phyloP scores from a whole-genome alignment of 1,140 invertebrate genomes.

The Holcopasites calliopsidis region DNA sequence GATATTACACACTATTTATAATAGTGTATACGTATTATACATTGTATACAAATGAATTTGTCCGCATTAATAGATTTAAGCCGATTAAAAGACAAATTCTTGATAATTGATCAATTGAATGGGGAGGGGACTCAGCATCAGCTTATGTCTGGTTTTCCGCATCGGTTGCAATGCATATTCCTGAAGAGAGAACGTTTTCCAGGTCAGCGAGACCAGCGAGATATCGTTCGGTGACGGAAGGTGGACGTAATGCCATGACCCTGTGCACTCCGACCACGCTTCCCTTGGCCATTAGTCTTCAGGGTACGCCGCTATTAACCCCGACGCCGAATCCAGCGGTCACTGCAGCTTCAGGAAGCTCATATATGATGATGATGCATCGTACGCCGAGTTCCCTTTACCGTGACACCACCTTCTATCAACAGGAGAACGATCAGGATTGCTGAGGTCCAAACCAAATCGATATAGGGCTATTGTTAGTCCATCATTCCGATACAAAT shows the following conservation, averaged over 20 bases:
- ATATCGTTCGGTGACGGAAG: constrained; percentile 83
- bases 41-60: too few species aligned
- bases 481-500: too few species aligned
- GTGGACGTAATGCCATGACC: constrained; percentile 79
- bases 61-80: too few species aligned
- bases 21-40: too few species aligned
- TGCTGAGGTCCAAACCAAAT: too few species aligned
- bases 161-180: neutral
- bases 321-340: constrained; percentile 75
- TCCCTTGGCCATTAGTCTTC: constrained; percentile 83
- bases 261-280: constrained; percentile 82
- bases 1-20: too few species aligned
- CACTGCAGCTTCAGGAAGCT: constrained; percentile 64
- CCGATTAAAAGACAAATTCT: too few species aligned
- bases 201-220: constrained; percentile 81
- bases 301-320: constrained; percentile 82
- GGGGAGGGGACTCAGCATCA: too few species aligned
- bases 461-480: too few species aligned
- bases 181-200: constrained; percentile 53
- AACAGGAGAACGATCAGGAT: constrained; percentile 55
- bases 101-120: too few species aligned
- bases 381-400: constrained; percentile 60
- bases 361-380: constrained; percentile 64
- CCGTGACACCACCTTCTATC: constrained; percentile 63
- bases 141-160: too few species aligned